These are phyloP conservation scores for Augochlora pura DNA, from an alignment of 1,140 invertebrate genomes.

Conservation along the genomic window DNA sequence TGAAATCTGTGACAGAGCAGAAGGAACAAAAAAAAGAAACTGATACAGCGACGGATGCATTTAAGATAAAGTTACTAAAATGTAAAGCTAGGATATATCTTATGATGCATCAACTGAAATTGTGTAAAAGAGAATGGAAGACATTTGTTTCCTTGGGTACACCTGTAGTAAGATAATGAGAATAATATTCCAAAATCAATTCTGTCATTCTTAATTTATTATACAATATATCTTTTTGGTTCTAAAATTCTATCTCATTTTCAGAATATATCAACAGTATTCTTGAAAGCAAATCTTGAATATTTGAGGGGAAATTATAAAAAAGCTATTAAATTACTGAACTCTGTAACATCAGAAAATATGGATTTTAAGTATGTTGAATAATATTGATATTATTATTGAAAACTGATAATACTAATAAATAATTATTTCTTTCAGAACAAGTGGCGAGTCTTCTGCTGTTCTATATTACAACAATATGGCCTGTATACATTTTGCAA, in stretches of 20 bases:
- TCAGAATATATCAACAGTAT: conserved; percentile 83
- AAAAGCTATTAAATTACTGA: conserved; percentile 85
- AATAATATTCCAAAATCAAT: conserved; percentile 2
- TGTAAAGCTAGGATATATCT: conserved; percentile 82
- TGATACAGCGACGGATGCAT: conserved; percentile 79
- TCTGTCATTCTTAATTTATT: conserved; percentile 18
- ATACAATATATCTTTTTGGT: conserved; percentile 13
- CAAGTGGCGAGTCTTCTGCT: conserved; percentile 83
- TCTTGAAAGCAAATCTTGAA: conserved; percentile 86
- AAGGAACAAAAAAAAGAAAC: conserved; percentile 77
- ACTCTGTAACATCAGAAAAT: conserved; percentile 80
- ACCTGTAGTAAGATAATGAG: conserved; percentile 65
- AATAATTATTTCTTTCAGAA: conserved; percentile 73
- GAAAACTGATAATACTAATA: not conserved
- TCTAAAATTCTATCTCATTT: conserved; percentile 43
- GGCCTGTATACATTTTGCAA: conserved; percentile 91
- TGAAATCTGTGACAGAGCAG: conserved; percentile 75
- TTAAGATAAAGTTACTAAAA: conserved; percentile 82
- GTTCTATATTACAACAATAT: conserved; percentile 94
- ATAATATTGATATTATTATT: not conserved
- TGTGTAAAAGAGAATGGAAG: conserved; percentile 79
- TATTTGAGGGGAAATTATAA: conserved; percentile 85
- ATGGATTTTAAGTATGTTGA: conserved; percentile 78
- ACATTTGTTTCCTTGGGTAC: conserved; percentile 72
- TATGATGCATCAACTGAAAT: conserved; percentile 80